phyloP scores from a whole-genome alignment of 2,113 vertebrate species.

The Ginglymostoma cirratum region DNA sequence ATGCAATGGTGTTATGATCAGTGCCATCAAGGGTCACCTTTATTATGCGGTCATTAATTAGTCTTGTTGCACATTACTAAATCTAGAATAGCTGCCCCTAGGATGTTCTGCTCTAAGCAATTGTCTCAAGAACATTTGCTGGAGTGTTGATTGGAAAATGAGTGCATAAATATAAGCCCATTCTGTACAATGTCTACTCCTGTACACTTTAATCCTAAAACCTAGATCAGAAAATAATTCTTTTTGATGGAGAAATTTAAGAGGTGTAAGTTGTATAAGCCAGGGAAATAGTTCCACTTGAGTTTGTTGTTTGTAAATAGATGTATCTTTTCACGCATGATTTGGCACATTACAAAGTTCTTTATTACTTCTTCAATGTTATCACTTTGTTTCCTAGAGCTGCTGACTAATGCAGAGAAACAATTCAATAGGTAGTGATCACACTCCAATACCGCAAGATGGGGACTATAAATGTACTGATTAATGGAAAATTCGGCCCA shows the following conservation, averaged over 20 bases:
- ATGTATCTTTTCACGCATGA: neutral
- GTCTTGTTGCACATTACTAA: too few species aligned
- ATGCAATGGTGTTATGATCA: too few species aligned
- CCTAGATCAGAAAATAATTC: neutral
- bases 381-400: neutral
- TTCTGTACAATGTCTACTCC: too few species aligned
- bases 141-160: too few species aligned
- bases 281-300: neutral
- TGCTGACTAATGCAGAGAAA: neutral
- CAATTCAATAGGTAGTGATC: neutral
- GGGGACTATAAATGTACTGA: neutral
- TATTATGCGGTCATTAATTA: too few species aligned
- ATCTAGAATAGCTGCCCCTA: too few species aligned
- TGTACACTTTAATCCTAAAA: too few species aligned
- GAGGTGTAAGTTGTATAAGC: neutral
- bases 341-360: neutral
- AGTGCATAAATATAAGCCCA: too few species aligned
- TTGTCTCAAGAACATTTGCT: too few species aligned
- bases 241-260: neutral
- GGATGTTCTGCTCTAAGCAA: too few species aligned
- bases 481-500: neutral
- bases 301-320: neutral
- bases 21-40: too few species aligned
- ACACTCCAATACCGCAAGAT: neutral
- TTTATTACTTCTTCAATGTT: neutral